Base-by-base conservation (phyloP, 2,113 vertebrate genomes). In the Ammodytes marinus region DNA sequence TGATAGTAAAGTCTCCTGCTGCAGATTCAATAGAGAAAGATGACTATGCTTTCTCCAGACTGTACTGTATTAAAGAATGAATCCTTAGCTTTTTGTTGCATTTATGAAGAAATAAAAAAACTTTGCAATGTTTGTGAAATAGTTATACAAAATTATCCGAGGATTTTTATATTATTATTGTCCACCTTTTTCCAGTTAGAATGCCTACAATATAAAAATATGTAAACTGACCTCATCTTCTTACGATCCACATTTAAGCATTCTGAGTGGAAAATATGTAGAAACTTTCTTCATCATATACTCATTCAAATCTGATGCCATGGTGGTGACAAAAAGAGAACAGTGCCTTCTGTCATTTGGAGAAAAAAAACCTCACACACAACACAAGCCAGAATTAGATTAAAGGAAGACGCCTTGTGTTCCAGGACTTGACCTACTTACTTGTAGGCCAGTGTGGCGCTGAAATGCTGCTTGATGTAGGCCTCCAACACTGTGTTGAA, bases 401-500 rank as follows among this genome's bases (percentile, higher is more conserved):
- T 37, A 49, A 13, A 66, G 17, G 5, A 80, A 63, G 17, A 13
- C 50, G 2, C 0, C 5, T 27, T 55, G 5, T 55, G 40, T 73
- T 46, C 12, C 47, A 64, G 15, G 15, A 68, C 47, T 66, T 64
- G 35, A 96, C 97, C 94, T 95, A 99, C 98, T 98, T 95, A 99
- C 98, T 98, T 99, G 95, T 99, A 99, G 40, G 98, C 98, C 88
- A 99, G 61, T 0, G 98, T 99, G 9, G 98, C 98, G 76, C 98
- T 99, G 68, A 99, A 99, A 88, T 99, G 98, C 84, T 99, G 98
- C 40, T 99, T 97, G 85, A 99, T 99, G 74, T 99, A 99, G 1
- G 98, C 98, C 92, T 99, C 98, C 91, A 99, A 82, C 77, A 99
- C 98, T 0, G 98, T 95, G 89, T 99, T 99, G 88, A 99, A 99